Evolutionary conservation across 1,140 invertebrate species (phyloP).

Genomic region (Formica exsecta): DNA sequence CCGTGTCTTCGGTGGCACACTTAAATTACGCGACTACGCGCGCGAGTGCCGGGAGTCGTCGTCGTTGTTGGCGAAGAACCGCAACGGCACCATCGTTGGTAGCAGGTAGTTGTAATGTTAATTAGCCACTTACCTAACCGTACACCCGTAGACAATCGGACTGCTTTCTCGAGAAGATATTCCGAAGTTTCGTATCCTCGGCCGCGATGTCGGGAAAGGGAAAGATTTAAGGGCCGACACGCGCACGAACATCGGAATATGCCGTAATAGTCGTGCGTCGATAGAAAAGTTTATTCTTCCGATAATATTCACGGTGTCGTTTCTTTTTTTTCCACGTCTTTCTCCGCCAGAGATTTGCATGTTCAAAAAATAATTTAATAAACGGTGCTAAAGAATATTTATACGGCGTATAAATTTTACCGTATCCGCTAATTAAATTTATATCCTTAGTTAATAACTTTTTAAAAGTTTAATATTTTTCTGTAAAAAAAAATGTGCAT

Average conservation of each 20-base stretch:
- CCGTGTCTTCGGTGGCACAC: constrained; percentile 84
- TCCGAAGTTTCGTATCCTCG: constrained; percentile 74
- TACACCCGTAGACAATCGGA: constrained; percentile 81
- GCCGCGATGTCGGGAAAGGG: not conserved
- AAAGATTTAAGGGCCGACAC: constrained; percentile 25
- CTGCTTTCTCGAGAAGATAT: constrained; percentile 72
- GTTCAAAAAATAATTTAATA: constrained; percentile 7
- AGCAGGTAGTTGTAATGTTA: constrained; percentile 84
- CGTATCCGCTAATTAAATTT: constrained; percentile 1
- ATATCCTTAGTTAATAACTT: not conserved
- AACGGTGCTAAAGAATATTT: not conserved
- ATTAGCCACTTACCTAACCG: constrained; percentile 84
- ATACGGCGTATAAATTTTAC: not conserved
- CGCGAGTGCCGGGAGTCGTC: constrained; percentile 40
- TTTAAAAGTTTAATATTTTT: not conserved
- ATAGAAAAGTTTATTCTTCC: constrained; percentile 42
- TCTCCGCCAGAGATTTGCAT: not conserved
- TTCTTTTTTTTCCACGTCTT: not conserved
- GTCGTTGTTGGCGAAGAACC: constrained; percentile 47
- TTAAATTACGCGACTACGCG: constrained; percentile 82
- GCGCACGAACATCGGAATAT: not conserved
- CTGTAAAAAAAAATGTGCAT: not conserved
- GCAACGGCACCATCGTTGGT: constrained; percentile 68
- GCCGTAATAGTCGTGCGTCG: constrained; percentile 33
- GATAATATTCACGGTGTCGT: not conserved